Evolutionary conservation across 2,888 invertebrate genomes (phyloP).

Genomic region (Leptopilina syphax): DNA sequence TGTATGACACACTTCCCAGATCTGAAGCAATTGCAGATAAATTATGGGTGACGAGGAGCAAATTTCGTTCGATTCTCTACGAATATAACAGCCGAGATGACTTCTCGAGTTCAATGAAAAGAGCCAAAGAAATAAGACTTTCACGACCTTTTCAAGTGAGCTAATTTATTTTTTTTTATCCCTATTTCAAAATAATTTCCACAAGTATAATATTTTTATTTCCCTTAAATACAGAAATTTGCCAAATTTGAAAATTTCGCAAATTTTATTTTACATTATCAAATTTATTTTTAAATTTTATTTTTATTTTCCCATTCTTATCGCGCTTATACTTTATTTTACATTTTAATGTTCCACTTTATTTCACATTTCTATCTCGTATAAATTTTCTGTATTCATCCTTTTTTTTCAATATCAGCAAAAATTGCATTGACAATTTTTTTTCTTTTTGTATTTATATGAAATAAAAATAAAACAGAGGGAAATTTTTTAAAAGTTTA

Average conservation of each 20-base stretch:
- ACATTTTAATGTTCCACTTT: neutral
- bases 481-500: neutral
- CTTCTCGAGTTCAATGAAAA: conserved; percentile 76
- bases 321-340: neutral
- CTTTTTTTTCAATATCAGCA: neutral
- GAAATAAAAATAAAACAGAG: neutral
- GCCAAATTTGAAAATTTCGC: too few relatives aligned
- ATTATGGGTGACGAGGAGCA: conserved; percentile 90
- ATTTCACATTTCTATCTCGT: neutral
- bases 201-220: neutral
- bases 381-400: neutral
- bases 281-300: neutral
- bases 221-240: too few relatives aligned
- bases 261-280: too few relatives aligned
- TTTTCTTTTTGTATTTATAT: neutral
- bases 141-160: conserved; percentile 78
- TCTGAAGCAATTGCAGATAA: conserved; percentile 81
- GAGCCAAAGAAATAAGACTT: conserved; percentile 72
- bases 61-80: conserved; percentile 84
- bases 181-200: neutral
- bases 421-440: neutral
- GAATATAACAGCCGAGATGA: conserved; percentile 88
- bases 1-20: conserved; percentile 85
- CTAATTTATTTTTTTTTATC: neutral
- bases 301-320: neutral